Evolutionary conservation across 2,113 vertebrate genomes (phyloP).

Genomic region (Daphoenositta chrysoptera): DNA sequence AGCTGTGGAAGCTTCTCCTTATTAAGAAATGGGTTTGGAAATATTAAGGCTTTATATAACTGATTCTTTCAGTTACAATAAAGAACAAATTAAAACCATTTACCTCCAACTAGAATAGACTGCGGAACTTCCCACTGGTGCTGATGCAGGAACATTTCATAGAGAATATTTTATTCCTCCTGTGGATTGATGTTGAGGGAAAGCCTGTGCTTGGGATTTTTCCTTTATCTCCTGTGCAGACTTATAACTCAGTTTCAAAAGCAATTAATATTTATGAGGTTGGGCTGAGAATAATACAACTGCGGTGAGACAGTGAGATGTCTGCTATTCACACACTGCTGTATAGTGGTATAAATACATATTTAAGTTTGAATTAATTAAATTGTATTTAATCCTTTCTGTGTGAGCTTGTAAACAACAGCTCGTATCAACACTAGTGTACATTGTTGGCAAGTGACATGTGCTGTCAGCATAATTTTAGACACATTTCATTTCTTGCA

Average conservation of each 20-base stretch:
- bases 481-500: neutral
- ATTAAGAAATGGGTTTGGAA: neutral
- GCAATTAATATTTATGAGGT: slow-evolving; percentile 48
- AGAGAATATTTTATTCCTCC: neutral
- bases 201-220: neutral
- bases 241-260: slow-evolving; percentile 1
- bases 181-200: neutral
- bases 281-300: neutral
- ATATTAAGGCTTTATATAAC: neutral
- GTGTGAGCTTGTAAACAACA: neutral
- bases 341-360: neutral
- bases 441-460: neutral
- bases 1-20: neutral
- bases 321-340: neutral
- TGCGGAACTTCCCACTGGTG: neutral
- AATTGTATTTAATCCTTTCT: slow-evolving; percentile 7
- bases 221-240: neutral
- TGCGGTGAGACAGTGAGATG: neutral
- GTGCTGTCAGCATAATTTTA: slow-evolving; percentile 10
- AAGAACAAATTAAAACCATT: slow-evolving; percentile 13
- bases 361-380: slow-evolving; percentile 16
- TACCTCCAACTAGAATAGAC: neutral
- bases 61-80: neutral
- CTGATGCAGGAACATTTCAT: slow-evolving; percentile 9
- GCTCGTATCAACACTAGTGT: neutral